Percentiles rank a stretch among this genome's conserved stretches.
Conservation (phyloP, 92 coral and sea anemone genomes). For the Galaxea fascicularis region DNA sequence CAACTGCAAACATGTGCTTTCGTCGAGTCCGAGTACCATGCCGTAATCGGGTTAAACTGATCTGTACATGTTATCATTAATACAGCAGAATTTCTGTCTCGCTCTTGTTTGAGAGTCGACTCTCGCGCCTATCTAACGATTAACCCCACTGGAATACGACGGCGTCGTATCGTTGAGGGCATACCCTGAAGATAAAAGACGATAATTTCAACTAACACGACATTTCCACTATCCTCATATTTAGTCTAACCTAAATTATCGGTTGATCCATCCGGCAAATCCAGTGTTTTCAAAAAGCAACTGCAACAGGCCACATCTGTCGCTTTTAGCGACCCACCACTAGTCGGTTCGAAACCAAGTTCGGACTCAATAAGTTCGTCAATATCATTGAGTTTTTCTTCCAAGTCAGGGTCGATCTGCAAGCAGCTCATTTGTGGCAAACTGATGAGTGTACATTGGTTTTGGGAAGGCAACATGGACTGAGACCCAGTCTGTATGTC, state of each 20-base stretch:
- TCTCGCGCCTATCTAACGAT: neutral
- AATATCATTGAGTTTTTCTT: constrained; percentile 43
- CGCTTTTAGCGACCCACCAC: neutral
- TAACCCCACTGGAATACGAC: neutral
- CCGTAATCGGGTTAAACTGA: neutral
- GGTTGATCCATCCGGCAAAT: neutral
- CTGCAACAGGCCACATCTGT: constrained; percentile 1
- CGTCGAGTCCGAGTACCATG: neutral
- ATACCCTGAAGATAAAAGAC: neutral
- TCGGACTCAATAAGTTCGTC: constrained; percentile 49
- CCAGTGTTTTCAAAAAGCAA: neutral
- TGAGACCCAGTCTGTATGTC: neutral
- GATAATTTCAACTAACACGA: neutral
- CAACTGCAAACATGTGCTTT: neutral
- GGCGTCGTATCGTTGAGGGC: neutral
- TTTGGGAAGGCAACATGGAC: neutral
- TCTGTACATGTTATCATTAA: too few relatives aligned
- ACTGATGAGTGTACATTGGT: neutral
- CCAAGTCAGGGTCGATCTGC: constrained; percentile 17
- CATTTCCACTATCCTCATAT: neutral
- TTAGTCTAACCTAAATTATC: constrained; percentile 1
- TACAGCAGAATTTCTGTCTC: neutral
- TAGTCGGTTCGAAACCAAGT: constrained; percentile 29
- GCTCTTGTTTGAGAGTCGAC: neutral
- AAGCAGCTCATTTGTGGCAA: constrained; percentile 9